phyloP scores from a whole-genome alignment of 2,888 invertebrate species.

The Zaprionus bogoriensis region DNA sequence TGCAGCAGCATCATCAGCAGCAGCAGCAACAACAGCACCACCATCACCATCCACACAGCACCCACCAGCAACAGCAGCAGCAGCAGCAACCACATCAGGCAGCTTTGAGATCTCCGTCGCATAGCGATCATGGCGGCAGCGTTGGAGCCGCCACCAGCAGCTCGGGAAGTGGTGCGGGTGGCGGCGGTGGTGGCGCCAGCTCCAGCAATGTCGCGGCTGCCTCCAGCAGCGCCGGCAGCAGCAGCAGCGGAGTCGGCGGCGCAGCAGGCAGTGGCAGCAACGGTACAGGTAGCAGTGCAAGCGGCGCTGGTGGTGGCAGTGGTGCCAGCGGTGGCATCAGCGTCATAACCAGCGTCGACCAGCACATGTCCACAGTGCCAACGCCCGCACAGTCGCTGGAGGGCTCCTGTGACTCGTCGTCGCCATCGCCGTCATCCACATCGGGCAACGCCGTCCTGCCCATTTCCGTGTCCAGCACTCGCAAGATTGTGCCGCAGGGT shows the following conservation, averaged over 20 bases:
- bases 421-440: slow-evolving; percentile 85
- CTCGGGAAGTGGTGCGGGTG: slow-evolving; percentile 30
- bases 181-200: slow-evolving; percentile 11
- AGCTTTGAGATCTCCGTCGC: slow-evolving; percentile 71
- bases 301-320: slow-evolving; percentile 22
- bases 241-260: slow-evolving; percentile 18
- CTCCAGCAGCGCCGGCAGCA: slow-evolving; percentile 35
- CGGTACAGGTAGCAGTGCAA: slow-evolving; percentile 15
- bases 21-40: slow-evolving; percentile 40
- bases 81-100: slow-evolving; percentile 55
- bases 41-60: slow-evolving; percentile 46
- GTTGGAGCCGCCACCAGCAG: slow-evolving; percentile 53
- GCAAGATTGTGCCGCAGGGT: slow-evolving; percentile 83
- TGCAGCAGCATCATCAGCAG: slow-evolving; percentile 46
- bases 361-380: slow-evolving; percentile 81
- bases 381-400: slow-evolving; percentile 83
- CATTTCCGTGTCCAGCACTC: slow-evolving; percentile 81
- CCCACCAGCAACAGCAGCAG: slow-evolving; percentile 59
- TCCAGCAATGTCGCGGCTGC: slow-evolving; percentile 37
- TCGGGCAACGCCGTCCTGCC: slow-evolving; percentile 77
- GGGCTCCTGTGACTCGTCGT: slow-evolving; percentile 85
- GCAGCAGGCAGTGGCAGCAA: slow-evolving; percentile 32
- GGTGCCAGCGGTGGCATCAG: slow-evolving; percentile 36
- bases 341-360: slow-evolving; percentile 82
- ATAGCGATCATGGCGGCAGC: slow-evolving; percentile 59